These are phyloP conservation scores for Pangasius sanitwongsei DNA, from an alignment of 2,797 vertebrate genomes.

Conservation along the genomic window DNA sequence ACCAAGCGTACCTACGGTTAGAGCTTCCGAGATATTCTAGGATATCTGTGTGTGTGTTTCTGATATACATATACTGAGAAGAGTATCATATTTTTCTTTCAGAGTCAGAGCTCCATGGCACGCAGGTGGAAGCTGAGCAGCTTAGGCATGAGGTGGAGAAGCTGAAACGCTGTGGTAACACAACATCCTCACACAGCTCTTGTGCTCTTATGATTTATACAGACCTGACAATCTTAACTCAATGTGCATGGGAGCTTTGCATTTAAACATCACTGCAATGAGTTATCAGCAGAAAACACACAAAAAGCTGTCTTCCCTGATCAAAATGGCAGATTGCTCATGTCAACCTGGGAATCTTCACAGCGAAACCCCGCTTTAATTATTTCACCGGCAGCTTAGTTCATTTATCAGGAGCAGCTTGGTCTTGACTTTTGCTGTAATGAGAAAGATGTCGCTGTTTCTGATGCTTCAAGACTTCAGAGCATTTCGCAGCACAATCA, in stretches of 20 bases:
- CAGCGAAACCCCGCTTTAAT: neutral
- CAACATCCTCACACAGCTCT: neutral
- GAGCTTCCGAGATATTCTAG: neutral
- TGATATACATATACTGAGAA: neutral
- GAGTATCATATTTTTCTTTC: too few relatives aligned
- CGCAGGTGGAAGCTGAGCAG: neutral
- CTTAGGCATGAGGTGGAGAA: neutral
- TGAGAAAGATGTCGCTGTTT: neutral
- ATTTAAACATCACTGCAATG: neutral
- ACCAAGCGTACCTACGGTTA: neutral
- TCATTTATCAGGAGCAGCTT: neutral
- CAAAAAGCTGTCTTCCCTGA: neutral
- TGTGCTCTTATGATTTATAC: neutral
- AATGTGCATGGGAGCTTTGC: neutral
- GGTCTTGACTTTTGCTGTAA: neutral
- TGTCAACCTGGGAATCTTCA: neutral
- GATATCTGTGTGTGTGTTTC: neutral
- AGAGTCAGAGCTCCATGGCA: neutral
- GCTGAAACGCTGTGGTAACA: neutral
- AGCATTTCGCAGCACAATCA: neutral
- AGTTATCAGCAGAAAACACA: neutral
- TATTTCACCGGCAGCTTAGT: neutral
- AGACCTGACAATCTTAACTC: neutral
- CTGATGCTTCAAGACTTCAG: neutral
- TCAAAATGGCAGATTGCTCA: neutral